phyloP scores from a whole-genome alignment of 1,140 invertebrate genomes.

The Heliconius nattereri region DNA sequence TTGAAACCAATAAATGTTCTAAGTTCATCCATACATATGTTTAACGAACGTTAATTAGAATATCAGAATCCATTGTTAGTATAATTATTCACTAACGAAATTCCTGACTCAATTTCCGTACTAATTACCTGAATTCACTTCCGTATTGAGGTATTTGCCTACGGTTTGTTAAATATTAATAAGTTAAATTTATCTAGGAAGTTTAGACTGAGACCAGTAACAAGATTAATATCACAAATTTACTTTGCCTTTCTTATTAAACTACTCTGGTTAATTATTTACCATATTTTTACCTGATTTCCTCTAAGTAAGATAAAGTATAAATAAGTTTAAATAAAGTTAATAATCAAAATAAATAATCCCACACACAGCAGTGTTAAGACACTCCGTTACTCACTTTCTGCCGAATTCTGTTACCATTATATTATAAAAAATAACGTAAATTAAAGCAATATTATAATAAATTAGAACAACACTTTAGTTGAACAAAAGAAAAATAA shows the following conservation, averaged over 20 bases:
- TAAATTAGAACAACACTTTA: neutral
- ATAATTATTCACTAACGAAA: slow-evolving; percentile 18
- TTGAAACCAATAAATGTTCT: neutral
- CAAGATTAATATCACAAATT: slow-evolving; percentile 48
- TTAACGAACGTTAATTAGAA: slow-evolving; percentile 6
- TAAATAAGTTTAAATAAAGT: too few relatives aligned
- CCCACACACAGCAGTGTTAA: too few relatives aligned
- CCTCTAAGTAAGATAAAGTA: neutral
- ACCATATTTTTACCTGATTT: slow-evolving; percentile 31
- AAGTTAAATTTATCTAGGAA: slow-evolving; percentile 42
- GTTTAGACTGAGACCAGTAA: slow-evolving; percentile 43
- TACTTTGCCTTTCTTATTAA: slow-evolving; percentile 46
- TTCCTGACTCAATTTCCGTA: slow-evolving; percentile 32
- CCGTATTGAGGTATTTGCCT: slow-evolving; percentile 34
- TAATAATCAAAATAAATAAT: too few relatives aligned
- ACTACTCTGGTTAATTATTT: slow-evolving; percentile 42
- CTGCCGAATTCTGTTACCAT: too few relatives aligned
- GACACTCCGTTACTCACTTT: too few relatives aligned
- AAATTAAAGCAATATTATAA: neutral
- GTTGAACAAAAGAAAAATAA: neutral
- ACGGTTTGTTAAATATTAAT: slow-evolving; percentile 45
- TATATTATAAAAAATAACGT: too few relatives aligned
- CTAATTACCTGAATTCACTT: slow-evolving; percentile 41
- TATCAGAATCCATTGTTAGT: slow-evolving; percentile 17
- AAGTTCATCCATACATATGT: neutral